phyloP scores from a whole-genome alignment of 2,888 invertebrate genomes.

The Diplazon laetatorius region DNA sequence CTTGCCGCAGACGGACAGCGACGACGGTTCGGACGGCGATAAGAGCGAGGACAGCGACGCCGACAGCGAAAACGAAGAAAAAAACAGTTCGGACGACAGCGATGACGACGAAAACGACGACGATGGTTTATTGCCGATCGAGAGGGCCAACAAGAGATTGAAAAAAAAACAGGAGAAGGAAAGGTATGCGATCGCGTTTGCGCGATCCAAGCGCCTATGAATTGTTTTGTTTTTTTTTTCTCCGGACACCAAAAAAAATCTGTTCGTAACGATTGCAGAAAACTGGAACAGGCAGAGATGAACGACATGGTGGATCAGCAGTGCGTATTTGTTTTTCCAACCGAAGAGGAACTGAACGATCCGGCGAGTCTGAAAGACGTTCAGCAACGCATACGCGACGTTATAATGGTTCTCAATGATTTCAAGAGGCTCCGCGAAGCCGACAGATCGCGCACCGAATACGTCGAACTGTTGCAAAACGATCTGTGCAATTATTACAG shows the following conservation, averaged over 20 bases:
- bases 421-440: slow-evolving; percentile 88
- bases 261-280: slow-evolving; percentile 79
- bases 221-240: neutral
- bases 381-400: slow-evolving; percentile 95
- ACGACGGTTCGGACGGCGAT: slow-evolving; percentile 71
- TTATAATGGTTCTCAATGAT: slow-evolving; percentile 90
- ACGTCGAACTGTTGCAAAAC: slow-evolving; percentile 89
- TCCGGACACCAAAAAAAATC: neutral
- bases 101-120: slow-evolving; percentile 83
- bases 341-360: slow-evolving; percentile 88
- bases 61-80: slow-evolving; percentile 79
- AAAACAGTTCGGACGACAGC: slow-evolving; percentile 66
- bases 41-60: slow-evolving; percentile 80
- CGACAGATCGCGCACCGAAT: slow-evolving; percentile 90
- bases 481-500: slow-evolving; percentile 98
- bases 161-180: slow-evolving; percentile 89
- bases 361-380: slow-evolving; percentile 91
- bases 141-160: slow-evolving; percentile 91
- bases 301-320: slow-evolving; percentile 90
- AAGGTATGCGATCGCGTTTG: slow-evolving; percentile 83
- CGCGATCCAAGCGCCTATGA: too few species aligned
- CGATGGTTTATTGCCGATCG: slow-evolving; percentile 92
- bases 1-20: slow-evolving; percentile 37
- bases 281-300: slow-evolving; percentile 91
- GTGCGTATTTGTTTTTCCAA: slow-evolving; percentile 91